Base-by-base conservation (phyloP, 2,888 invertebrate genomes). In the Epicampocera succincta region DNA sequence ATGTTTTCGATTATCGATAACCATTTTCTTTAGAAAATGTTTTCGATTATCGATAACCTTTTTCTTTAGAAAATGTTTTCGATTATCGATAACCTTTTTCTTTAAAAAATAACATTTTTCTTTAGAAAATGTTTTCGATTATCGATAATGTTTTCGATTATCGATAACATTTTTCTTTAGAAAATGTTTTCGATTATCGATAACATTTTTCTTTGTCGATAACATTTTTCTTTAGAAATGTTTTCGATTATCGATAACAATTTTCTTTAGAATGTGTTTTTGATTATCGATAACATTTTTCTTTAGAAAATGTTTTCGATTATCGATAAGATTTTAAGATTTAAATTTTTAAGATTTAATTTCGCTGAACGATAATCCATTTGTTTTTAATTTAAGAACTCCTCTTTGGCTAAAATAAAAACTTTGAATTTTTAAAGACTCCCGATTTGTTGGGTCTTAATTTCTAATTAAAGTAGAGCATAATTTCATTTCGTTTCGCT, bases 381-480 rank as follows among this genome's bases (percentile, higher is more conserved):
- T n/a, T n/a, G n/a, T n/a, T n/a, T n/a, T n/a, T 25, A 25, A 8
- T 33, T 33, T 5, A 33, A 33, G 8, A 33, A 8, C 9, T 33
- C 8, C 8, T 29, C 13, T 5, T n/a, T 1, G 1, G 29, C 29
- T 29, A 2, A 6, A 13, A 33, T 3, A 25, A 1, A 5, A 2
- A 8, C 21, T 40, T 21, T 12, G 13, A 40, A 44, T 17, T 21
- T 68, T 68, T 13, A 68, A 12, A 3, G 17, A 56, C 15, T 9
- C 1, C 6, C 8, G 12, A 54, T 33, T 44, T 61, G 44, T 54
- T 13, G 33, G n/a, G 33, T n/a, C 21, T 21, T 12, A 50, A 17
- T 13, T 25, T 72, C 58, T 42, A 50, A 72, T 72, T 72, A 50
- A 50, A 52, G 29, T 38, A 38, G 0, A 21, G 12, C 13, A 25